Evolutionary conservation across 2,888 invertebrate genomes (phyloP).

Genomic region (Ceriagrion tenellum): DNA sequence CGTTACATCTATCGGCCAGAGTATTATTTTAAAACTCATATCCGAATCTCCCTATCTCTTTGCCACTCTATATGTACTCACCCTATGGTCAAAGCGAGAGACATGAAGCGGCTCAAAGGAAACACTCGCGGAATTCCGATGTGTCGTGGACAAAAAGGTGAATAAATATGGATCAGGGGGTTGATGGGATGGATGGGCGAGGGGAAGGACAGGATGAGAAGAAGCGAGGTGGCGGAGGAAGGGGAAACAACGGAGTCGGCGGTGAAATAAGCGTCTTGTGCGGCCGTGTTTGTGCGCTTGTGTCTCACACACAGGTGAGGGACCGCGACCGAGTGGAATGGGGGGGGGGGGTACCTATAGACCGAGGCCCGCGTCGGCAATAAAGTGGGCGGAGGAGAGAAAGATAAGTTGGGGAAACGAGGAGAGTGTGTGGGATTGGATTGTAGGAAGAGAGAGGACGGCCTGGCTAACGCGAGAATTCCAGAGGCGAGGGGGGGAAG

Average conservation of each 20-base stretch:
- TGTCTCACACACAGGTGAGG: neutral
- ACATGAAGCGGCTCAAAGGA: neutral
- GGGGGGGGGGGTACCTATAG: too few relatives aligned
- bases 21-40: too few relatives aligned
- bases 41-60: too few relatives aligned
- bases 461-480: too few relatives aligned
- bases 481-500: neutral
- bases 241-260: neutral
- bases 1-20: too few relatives aligned
- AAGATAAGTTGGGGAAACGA: neutral
- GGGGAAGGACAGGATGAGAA: neutral
- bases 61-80: too few relatives aligned
- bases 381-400: neutral
- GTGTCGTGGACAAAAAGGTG: neutral
- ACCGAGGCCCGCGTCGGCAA: too few relatives aligned
- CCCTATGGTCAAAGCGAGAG: too few relatives aligned
- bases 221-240: neutral
- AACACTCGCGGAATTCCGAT: neutral
- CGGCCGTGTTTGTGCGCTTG: neutral
- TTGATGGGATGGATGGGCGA: too few relatives aligned
- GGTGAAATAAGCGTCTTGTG: neutral
- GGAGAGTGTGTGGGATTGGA: neutral
- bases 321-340: neutral
- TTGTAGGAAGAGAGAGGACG: neutral
- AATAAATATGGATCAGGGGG: too few relatives aligned